Evolutionary conservation across 2,888 invertebrate species (phyloP).

Genomic region (Eumacrocentrus americanus): DNA sequence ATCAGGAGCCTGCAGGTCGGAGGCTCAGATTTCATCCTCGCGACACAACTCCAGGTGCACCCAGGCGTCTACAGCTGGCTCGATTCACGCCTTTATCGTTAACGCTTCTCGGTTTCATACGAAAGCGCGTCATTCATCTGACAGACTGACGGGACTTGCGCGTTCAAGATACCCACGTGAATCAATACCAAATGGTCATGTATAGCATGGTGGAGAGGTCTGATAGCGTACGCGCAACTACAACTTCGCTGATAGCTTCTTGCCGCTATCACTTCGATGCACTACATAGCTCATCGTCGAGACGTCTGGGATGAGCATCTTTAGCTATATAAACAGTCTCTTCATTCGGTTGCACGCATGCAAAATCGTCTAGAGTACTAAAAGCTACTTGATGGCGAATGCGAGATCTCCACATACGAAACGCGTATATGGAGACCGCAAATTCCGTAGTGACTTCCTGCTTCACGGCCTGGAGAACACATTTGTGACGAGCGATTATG

Average conservation of each 20-base stretch:
- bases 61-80: constrained; percentile 37
- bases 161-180: constrained; percentile 34
- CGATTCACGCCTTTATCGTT: constrained; percentile 36
- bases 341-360: too few species aligned
- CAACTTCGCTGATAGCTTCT: too few species aligned
- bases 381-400: too few species aligned
- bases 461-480: neutral
- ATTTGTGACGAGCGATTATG: neutral
- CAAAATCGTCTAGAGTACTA: too few species aligned
- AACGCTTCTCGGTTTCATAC: constrained; percentile 43
- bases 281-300: too few species aligned
- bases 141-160: constrained; percentile 49
- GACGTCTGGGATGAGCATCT: too few species aligned
- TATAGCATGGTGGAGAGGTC: neutral
- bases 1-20: constrained; percentile 43
- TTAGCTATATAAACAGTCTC: too few species aligned
- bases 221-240: neutral
- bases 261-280: too few species aligned
- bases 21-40: constrained; percentile 47
- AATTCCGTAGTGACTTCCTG: neutral
- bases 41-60: constrained; percentile 33
- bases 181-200: constrained; percentile 22
- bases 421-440: too few species aligned
- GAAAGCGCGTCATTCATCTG: constrained; percentile 55
- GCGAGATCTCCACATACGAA: too few species aligned